Evolutionary conservation across 2,113 vertebrate genomes (phyloP).

Genomic region (Epinephelus cyanopodus): DNA sequence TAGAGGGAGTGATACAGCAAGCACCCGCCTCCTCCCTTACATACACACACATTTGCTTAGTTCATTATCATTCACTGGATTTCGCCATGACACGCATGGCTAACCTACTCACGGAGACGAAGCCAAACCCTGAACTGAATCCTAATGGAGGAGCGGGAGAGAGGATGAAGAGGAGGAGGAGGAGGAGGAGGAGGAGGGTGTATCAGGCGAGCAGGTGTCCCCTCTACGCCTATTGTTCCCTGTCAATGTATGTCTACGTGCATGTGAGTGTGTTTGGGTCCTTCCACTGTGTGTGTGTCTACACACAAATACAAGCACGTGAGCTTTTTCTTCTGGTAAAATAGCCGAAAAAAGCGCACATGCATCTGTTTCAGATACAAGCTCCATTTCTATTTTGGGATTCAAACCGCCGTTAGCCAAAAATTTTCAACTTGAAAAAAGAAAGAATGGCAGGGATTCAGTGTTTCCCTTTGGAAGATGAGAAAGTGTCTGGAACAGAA

Average conservation of each 20-base stretch:
- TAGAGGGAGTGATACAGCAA: constrained; percentile 73
- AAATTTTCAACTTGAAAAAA: neutral
- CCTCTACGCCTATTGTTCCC: constrained; percentile 68
- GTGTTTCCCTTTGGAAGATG: neutral
- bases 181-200: constrained; percentile 40
- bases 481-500: neutral
- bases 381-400: constrained; percentile 16
- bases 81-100: constrained; percentile 80
- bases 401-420: neutral
- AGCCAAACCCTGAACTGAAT: constrained; percentile 81
- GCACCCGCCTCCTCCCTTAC: constrained; percentile 51
- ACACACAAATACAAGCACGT: neutral
- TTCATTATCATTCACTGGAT: constrained; percentile 86
- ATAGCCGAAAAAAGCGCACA: constrained; percentile 6
- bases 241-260: constrained; percentile 25
- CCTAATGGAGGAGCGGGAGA: constrained; percentile 69
- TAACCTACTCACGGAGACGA: constrained; percentile 80
- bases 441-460: constrained; percentile 1
- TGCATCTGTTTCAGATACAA: neutral
- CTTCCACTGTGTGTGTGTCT: constrained; percentile 12
- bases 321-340: constrained; percentile 12
- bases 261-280: constrained; percentile 9
- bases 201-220: constrained; percentile 81
- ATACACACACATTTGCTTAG: constrained; percentile 49
- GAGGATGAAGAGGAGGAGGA: constrained; percentile 12